Conservation (phyloP, 2,888 invertebrate species). For the Hydriomena furcata region DNA sequence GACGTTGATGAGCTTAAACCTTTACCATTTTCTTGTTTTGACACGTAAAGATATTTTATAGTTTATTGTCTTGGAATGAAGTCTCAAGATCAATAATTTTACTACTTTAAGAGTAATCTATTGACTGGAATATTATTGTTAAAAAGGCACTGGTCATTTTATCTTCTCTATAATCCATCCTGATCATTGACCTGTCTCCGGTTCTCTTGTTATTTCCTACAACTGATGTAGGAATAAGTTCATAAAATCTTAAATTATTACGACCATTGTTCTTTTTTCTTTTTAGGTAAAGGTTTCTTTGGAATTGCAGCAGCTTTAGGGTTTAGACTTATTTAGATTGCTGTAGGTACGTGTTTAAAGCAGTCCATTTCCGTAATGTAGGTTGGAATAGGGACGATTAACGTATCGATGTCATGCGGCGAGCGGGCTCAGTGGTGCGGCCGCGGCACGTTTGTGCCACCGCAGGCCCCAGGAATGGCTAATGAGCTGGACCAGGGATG, state of each 20-base stretch:
- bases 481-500: conserved; percentile 58
- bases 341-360: conserved; percentile 9
- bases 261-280: not conserved
- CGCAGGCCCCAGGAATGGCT: conserved; percentile 56
- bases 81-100: conserved; percentile 3
- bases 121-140: not conserved
- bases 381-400: conserved; percentile 11
- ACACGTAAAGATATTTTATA: conserved; percentile 19
- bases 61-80: conserved; percentile 4
- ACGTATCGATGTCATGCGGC: conserved; percentile 29
- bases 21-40: conserved; percentile 25
- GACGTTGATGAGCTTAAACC: conserved; percentile 38
- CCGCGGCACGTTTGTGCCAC: conserved; percentile 41
- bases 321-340: too few relatives aligned
- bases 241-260: too few relatives aligned
- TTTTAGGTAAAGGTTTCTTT: not conserved
- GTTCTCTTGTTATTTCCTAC: too few relatives aligned
- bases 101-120: not conserved
- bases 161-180: too few relatives aligned
- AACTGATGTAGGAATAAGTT: too few relatives aligned
- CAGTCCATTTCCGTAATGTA: conserved; percentile 23
- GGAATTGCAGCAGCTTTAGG: not conserved
- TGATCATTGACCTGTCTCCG: too few relatives aligned
- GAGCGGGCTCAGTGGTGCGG: conserved; percentile 29
- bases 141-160: too few relatives aligned